phyloP scores from a whole-genome alignment of 1,140 invertebrate genomes.

The Cryptotermes secundus region DNA sequence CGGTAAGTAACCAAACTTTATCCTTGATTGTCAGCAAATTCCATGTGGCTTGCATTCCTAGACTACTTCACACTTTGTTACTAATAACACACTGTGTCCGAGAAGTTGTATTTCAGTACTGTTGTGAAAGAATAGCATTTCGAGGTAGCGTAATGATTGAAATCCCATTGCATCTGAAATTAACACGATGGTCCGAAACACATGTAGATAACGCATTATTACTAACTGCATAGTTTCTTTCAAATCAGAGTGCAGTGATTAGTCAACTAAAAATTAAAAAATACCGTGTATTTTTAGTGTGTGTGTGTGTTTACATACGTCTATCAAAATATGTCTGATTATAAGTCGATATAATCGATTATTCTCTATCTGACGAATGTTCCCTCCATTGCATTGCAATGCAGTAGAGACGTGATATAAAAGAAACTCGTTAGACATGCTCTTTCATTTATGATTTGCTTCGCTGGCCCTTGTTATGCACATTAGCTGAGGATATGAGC shows the following conservation, averaged over 20 bases:
- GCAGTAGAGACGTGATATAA: background rate
- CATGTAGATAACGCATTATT: background rate
- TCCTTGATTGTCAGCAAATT: conserved; percentile 8
- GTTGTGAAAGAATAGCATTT: background rate
- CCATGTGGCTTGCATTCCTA: conserved; percentile 14
- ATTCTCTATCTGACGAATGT: background rate
- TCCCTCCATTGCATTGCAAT: background rate
- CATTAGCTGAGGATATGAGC: background rate
- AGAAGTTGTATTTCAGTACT: background rate
- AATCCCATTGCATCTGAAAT: background rate
- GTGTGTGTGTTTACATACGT: background rate
- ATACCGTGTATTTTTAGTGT: background rate
- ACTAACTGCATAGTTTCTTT: background rate
- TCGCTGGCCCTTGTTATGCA: background rate
- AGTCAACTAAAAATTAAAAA: background rate
- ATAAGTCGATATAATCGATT: background rate
- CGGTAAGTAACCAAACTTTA: conserved; percentile 65
- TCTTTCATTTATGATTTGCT: background rate
- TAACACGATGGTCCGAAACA: background rate
- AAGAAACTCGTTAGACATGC: background rate
- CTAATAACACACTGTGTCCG: background rate
- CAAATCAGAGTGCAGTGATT: background rate
- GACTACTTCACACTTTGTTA: background rate
- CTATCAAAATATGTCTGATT: background rate
- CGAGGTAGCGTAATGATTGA: background rate